phyloP scores from a whole-genome alignment of 2,113 vertebrate species.

The Machaerirhynchus nigripectus region DNA sequence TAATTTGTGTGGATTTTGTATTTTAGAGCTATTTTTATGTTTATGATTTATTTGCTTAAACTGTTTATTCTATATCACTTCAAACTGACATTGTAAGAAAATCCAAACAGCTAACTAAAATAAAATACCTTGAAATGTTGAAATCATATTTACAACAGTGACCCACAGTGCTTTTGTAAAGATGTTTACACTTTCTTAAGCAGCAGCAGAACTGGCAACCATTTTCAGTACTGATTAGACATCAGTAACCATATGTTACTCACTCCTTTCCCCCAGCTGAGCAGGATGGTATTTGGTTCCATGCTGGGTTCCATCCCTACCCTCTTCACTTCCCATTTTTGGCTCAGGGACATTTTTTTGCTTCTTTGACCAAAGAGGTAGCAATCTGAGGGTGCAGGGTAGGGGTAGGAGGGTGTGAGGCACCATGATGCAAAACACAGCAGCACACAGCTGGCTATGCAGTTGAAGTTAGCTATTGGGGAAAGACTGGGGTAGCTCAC shows the following conservation, averaged over 20 bases:
- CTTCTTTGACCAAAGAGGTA: background rate
- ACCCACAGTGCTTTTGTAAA: background rate
- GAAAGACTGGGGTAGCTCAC: background rate
- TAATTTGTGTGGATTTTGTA: background rate
- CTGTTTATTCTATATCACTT: background rate
- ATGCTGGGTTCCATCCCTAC: background rate
- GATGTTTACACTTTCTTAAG: background rate
- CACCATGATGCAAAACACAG: background rate
- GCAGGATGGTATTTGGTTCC: background rate
- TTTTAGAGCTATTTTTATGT: background rate
- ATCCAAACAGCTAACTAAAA: background rate
- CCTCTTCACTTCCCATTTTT: background rate
- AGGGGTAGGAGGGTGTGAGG: background rate
- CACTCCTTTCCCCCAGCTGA: background rate
- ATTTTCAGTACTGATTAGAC: background rate
- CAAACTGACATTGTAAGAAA: background rate
- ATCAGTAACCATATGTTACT: background rate
- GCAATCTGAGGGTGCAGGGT: background rate
- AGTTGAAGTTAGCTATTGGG: background rate
- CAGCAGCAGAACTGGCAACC: background rate
- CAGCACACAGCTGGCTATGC: background rate
- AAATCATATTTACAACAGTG: background rate
- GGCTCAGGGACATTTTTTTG: background rate
- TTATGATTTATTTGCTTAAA: background rate
- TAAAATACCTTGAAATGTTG: background rate